Conservation (phyloP, 2,888 invertebrate species). For the Catocala sponsa region DNA sequence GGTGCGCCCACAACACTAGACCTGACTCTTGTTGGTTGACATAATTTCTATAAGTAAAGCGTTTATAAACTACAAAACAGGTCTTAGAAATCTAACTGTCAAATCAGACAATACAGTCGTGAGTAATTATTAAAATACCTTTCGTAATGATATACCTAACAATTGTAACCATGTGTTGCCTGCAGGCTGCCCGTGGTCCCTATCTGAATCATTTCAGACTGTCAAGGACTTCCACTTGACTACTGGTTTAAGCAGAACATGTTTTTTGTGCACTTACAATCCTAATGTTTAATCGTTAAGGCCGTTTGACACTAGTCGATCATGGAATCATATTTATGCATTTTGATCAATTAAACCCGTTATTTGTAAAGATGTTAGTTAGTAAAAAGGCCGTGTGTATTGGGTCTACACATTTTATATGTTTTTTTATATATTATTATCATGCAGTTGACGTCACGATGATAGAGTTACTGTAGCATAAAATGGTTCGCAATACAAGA, state of each 20-base stretch:
- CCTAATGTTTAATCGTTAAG: background rate
- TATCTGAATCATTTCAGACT: slow-evolving; percentile 31
- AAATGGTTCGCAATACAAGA: too few species aligned
- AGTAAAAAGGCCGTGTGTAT: too few species aligned
- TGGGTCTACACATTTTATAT: too few species aligned
- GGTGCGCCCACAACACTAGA: too few species aligned
- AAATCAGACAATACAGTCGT: background rate
- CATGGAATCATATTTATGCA: background rate
- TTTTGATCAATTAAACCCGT: too few species aligned
- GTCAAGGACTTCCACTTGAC: slow-evolving; percentile 40
- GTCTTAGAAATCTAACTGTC: background rate
- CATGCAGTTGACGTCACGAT: too few species aligned
- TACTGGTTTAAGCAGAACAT: slow-evolving; percentile 18
- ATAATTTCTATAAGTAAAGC: too few species aligned
- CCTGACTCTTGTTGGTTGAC: too few species aligned
- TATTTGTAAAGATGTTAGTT: too few species aligned
- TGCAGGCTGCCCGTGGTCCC: slow-evolving; percentile 36
- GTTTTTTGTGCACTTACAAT: slow-evolving; percentile 18
- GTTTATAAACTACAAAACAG: background rate
- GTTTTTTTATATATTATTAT: too few species aligned
- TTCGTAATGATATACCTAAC: slow-evolving; percentile 16
- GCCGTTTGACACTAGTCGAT: background rate
- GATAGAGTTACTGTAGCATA: too few species aligned
- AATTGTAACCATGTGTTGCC: slow-evolving; percentile 26
- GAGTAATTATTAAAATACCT: slow-evolving; percentile 5